Base-by-base conservation (phyloP, 2,797 vertebrate species). In the Xenentodon cancila region DNA sequence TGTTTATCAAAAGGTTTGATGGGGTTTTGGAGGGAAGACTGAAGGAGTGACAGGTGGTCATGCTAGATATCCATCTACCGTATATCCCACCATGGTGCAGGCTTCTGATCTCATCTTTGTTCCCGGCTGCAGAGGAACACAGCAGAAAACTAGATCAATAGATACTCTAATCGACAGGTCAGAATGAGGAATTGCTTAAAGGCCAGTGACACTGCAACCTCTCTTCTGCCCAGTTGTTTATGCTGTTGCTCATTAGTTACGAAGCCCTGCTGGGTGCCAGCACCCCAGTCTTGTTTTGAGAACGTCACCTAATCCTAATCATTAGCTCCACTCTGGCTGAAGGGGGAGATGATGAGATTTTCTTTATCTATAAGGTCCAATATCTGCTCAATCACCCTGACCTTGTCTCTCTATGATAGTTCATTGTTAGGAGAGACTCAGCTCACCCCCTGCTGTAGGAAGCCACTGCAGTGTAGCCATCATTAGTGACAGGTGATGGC, bases 361-460 rank as follows among this genome's bases (percentile, higher is more conserved):
- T 81, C 80, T 79, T 82, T 65, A 82, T 88, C 83, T 65, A 57
- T 81, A 69, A 67, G 72, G 76, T 82, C 64, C 73, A 32, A 82
- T 90, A 80, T 82, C 76, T 82, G 52, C 71, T 70, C 51, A 58
- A 71, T 60, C 74, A 82, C 81, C 59, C 80, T 87, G 85, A 90
- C 82, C 57, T 81, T 17, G 59, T 84, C 76, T 87, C 87, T 81
- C 81, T 63, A 70, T 68, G 87, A 76, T 68, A 37, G 75, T 79
- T 88, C 85, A 92, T 92, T 63, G 86, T 93, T 92, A 93, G 76
- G 75, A 87, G 80, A 68, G 82, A 72, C 81, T 62, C 65, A 59
- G 80, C 79, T 74, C 42, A 55, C 84, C 82, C 79, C 86, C 88
- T 60, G 84, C 84, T 80, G 86, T 59, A 82, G 64, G 63, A 44